A percentile compares a stretch with the other conserved stretches of the same genome.
Evolutionary conservation across 35 echinoderm and acorn worm genomes (phyloP).

Genomic region (Amphiura filiformis): DNA sequence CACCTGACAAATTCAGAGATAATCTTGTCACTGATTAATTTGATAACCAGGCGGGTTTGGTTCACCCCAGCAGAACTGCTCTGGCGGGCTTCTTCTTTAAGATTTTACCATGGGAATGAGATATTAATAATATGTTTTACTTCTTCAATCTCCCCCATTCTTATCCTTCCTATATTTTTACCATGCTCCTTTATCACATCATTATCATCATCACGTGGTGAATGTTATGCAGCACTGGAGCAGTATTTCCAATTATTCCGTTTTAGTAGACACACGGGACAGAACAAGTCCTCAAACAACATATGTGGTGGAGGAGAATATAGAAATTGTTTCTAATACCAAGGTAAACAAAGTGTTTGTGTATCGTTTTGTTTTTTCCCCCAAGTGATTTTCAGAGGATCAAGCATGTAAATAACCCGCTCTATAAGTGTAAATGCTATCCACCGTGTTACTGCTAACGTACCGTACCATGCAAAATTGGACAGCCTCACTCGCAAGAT

Average conservation of each 20-base stretch:
- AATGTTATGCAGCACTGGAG: slow-evolving; percentile 71
- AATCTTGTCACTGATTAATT: too few relatives aligned
- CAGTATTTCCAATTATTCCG: slow-evolving; percentile 62
- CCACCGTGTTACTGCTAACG: too few relatives aligned
- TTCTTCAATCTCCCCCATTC: background rate
- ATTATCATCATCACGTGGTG: background rate
- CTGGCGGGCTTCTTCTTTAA: too few relatives aligned
- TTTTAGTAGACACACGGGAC: slow-evolving; percentile 73
- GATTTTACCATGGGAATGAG: background rate
- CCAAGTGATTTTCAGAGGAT: background rate
- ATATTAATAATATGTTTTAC: background rate
- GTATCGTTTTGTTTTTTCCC: background rate
- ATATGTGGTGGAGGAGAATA: slow-evolving; percentile 78
- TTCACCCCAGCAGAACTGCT: too few relatives aligned
- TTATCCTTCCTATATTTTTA: background rate
- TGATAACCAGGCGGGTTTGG: too few relatives aligned
- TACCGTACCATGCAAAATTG: too few relatives aligned
- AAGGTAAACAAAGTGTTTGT: too few relatives aligned
- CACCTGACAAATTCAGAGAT: too few relatives aligned
- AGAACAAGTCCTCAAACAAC: slow-evolving; percentile 41
- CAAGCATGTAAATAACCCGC: background rate
- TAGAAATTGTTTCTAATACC: slow-evolving; percentile 55
- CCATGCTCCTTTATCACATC: background rate
- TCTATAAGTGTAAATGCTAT: background rate
- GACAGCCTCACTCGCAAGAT: too few relatives aligned